A percentile compares a stretch with the other conserved stretches of the same genome.
Conservation (phyloP, 2,888 invertebrate species). For the Prenolepis imparis region DNA sequence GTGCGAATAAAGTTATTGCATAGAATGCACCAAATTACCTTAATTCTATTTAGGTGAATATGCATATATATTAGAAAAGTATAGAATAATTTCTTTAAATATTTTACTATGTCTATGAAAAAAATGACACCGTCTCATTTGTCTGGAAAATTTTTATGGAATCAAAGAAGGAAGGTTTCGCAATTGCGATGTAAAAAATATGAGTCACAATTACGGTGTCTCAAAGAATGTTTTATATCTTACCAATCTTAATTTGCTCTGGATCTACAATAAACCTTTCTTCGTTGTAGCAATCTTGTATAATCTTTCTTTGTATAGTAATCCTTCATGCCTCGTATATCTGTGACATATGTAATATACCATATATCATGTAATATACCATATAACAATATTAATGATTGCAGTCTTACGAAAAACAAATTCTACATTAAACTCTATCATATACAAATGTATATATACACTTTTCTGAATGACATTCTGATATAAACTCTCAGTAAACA, state of each 20-base stretch:
- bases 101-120: neutral
- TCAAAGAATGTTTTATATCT: neutral
- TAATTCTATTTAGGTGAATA: neutral
- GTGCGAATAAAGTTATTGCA: neutral
- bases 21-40: slow-evolving; percentile 1
- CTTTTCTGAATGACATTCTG: neutral
- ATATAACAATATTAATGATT: slow-evolving; percentile 77
- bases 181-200: neutral
- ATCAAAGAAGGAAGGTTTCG: neutral
- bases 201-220: neutral
- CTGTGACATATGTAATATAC: slow-evolving; percentile 78
- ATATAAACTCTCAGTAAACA: slow-evolving; percentile 14
- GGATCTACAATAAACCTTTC: neutral
- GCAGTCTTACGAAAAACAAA: slow-evolving; percentile 63
- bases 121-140: neutral
- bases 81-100: neutral
- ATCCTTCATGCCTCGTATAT: slow-evolving; percentile 66
- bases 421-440: slow-evolving; percentile 28
- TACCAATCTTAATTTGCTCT: slow-evolving; percentile 4
- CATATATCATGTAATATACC: too few species aligned
- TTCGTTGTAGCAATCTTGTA: slow-evolving; percentile 73
- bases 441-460: slow-evolving; percentile 19
- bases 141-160: neutral
- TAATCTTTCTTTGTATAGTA: slow-evolving; percentile 40
- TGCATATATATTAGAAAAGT: neutral